phyloP scores from a whole-genome alignment of 2,888 invertebrate species.

The Scaptomyza polygonia region DNA sequence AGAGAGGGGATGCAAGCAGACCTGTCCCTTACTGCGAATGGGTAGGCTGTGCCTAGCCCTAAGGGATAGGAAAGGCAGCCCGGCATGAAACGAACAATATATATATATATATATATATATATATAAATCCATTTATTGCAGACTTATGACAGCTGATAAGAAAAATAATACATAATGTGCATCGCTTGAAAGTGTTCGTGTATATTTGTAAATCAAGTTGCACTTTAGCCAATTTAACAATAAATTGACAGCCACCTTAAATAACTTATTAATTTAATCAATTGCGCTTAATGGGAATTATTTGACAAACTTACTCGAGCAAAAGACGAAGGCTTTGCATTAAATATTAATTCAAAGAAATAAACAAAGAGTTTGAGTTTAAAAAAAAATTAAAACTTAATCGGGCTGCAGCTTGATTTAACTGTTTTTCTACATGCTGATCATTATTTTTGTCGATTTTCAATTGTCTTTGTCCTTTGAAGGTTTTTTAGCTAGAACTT shows the following conservation, averaged over 20 bases:
- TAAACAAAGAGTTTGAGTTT: too few relatives aligned
- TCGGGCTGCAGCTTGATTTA: background rate
- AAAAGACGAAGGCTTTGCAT: background rate
- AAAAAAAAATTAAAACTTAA: background rate
- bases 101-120: constrained; percentile 24
- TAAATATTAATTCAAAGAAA: background rate
- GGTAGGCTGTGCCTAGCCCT: constrained; percentile 25
- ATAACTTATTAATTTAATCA: constrained; percentile 17
- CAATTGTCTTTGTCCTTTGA: too few relatives aligned
- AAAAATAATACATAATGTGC: background rate
- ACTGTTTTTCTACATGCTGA: background rate
- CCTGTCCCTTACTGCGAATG: background rate
- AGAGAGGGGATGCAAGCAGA: background rate
- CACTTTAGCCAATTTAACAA: constrained; percentile 10
- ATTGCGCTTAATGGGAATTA: constrained; percentile 8
- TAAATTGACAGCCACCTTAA: constrained; percentile 23
- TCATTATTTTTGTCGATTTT: background rate
- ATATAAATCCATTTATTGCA: constrained; percentile 35
- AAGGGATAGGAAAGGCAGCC: constrained; percentile 6
- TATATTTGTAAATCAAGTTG: constrained; percentile 13
- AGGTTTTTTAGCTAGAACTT: too few relatives aligned
- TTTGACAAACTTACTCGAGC: background rate
- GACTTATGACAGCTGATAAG: constrained; percentile 31
- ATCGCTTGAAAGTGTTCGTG: background rate
- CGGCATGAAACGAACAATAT: constrained; percentile 30